Conservation (phyloP, 2,797 vertebrate species). For the Etheostoma nigrum region DNA sequence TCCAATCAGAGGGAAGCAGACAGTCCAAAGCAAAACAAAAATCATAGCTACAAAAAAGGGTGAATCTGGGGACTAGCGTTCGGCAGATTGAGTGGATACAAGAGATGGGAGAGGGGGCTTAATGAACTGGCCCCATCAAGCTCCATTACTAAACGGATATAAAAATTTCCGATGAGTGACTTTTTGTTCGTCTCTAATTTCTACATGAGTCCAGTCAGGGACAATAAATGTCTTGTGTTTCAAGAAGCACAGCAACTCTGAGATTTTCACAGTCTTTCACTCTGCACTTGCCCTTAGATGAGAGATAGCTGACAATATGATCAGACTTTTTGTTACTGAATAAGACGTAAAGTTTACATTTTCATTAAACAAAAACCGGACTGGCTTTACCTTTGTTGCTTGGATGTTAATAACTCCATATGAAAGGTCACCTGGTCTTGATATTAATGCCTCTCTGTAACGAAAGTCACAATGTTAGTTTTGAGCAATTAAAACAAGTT, state of each 20-base stretch:
- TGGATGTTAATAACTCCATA: constrained; percentile 95
- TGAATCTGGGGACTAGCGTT: neutral
- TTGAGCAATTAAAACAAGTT: neutral
- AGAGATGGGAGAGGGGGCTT: neutral
- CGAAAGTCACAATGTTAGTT: constrained; percentile 33
- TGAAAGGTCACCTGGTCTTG: constrained; percentile 91
- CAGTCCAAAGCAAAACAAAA: neutral
- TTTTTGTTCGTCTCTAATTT: neutral
- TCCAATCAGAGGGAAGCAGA: neutral
- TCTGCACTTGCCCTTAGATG: neutral
- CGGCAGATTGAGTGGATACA: neutral
- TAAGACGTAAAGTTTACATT: neutral
- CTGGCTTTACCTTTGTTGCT: constrained; percentile 89
- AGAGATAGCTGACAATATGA: neutral
- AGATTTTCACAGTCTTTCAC: neutral
- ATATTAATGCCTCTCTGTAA: constrained; percentile 90
- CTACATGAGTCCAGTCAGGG: neutral
- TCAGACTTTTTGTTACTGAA: neutral
- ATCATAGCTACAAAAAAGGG: neutral
- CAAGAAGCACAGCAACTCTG: constrained; percentile 5
- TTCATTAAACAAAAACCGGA: neutral
- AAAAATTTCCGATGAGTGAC: neutral
- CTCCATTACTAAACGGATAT: too few species aligned
- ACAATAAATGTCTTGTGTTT: neutral
- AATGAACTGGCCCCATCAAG: neutral